Evolutionary conservation across 1,140 invertebrate genomes (phyloP), one percentile per base, ranked within the genome.

Genomic region (Zeugodacus cucurbitae): DNA sequence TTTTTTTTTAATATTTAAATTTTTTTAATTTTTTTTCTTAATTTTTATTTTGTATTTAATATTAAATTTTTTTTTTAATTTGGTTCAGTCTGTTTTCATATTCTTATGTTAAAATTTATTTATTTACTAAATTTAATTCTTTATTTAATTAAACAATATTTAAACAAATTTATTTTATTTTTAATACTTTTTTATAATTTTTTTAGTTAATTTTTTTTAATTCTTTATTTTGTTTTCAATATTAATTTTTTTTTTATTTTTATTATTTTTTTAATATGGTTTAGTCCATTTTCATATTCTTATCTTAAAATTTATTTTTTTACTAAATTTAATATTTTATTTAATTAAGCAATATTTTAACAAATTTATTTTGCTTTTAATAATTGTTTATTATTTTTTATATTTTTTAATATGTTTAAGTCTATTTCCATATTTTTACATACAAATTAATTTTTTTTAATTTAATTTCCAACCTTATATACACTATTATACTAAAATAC

Each of bases 351-450:
- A n/a, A n/a, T n/a, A n/a, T n/a, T n/a, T n/a, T n/a, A n/a, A n/a
- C n/a, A n/a, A n/a, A n/a, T 29, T 88, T 88, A 34, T 86, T 88
- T 59, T 32, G 34, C 57, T 88, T 54, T 59, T 41, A 37, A 54
- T 26, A 7, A 58, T 44, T 70, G 7, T 22, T 14, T 59, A 11
- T 22, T 59, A 26, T 2, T 62, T 62, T 62, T 62, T 11, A 2
- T 17, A 5, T 58, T 58, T 17, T 17, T 58, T 58, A 48, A 1
- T 48, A 11, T 3, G 57, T 14, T 58, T 58, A 14, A 20, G 57
- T 58, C 20, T 3, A 10, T 54, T n/a, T n/a, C n/a, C n/a, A n/a
- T n/a, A n/a, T n/a, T n/a, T n/a, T n/a, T n/a, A n/a, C n/a, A n/a
- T n/a, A 58, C 22, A 58, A 22, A 58, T 22, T n/a, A n/a, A 58